Evolutionary conservation across 2,113 vertebrate species (phyloP).

Genomic region (Acanthisitta chloris): DNA sequence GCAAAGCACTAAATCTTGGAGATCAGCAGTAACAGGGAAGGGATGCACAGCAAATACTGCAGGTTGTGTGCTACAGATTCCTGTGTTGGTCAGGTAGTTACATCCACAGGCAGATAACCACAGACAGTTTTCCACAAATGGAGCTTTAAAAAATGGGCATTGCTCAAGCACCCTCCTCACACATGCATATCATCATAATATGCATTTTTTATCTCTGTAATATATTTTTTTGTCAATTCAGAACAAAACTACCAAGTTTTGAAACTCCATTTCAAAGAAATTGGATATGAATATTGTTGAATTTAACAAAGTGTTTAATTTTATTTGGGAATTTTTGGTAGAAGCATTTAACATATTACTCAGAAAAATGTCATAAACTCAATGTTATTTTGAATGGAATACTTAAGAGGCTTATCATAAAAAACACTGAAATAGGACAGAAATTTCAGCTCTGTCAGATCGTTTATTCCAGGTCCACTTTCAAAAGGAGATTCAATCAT

Average conservation of each 20-base stretch:
- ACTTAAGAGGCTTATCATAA: background rate
- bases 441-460: background rate
- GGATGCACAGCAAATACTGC: background rate
- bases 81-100: background rate
- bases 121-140: background rate
- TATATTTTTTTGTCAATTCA: background rate
- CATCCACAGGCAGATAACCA: background rate
- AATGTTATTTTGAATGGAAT: background rate
- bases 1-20: background rate
- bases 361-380: background rate
- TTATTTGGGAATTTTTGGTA: background rate
- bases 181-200: background rate
- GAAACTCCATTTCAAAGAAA: background rate
- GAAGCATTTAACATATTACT: background rate
- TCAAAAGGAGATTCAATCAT: background rate
- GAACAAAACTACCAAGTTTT: background rate
- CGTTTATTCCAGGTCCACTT: background rate
- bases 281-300: background rate
- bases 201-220: background rate
- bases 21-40: background rate
- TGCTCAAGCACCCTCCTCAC: background rate
- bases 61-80: background rate
- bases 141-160: background rate
- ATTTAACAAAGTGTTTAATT: conserved; percentile 15
- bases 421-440: background rate